Conservation (phyloP, 2,888 invertebrate species). For the Agrypnus murinus region DNA sequence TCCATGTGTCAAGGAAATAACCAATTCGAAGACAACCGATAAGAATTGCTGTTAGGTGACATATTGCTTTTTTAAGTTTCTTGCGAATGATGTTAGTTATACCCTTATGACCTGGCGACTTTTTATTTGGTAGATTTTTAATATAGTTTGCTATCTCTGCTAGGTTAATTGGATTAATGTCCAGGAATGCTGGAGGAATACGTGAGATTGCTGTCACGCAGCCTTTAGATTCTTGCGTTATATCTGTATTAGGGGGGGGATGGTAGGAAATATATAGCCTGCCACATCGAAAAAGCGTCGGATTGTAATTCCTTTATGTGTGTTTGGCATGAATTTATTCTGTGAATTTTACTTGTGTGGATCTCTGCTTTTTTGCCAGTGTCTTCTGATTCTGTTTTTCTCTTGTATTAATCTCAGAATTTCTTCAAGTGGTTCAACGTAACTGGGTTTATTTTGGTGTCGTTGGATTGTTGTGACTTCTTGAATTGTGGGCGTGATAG, state of each 20-base stretch:
- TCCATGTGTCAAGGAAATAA: neutral
- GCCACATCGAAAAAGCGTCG: neutral
- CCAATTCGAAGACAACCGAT: neutral
- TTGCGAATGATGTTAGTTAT: conserved; percentile 5
- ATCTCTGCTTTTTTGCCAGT: neutral
- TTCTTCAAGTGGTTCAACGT: neutral
- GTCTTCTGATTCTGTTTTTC: conserved; percentile 5
- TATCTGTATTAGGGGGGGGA: too few species aligned
- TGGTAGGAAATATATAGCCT: too few species aligned
- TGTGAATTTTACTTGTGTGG: neutral
- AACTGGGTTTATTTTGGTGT: neutral
- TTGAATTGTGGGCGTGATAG: neutral
- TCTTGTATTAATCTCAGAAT: too few species aligned
- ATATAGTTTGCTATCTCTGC: too few species aligned
- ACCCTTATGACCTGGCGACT: conserved; percentile 7
- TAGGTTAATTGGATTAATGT: neutral
- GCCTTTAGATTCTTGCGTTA: too few species aligned
- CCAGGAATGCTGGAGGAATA: neutral
- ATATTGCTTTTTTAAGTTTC: neutral
- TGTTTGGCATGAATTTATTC: conserved; percentile 1
- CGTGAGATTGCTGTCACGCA: neutral
- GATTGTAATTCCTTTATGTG: conserved; percentile 3
- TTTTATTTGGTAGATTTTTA: conserved; percentile 7
- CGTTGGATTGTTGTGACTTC: conserved; percentile 6
- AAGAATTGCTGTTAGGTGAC: conserved; percentile 7